These are phyloP conservation scores for Champsocephalus gunnari DNA, from an alignment of 2,797 vertebrate species.

Conservation along the genomic window DNA sequence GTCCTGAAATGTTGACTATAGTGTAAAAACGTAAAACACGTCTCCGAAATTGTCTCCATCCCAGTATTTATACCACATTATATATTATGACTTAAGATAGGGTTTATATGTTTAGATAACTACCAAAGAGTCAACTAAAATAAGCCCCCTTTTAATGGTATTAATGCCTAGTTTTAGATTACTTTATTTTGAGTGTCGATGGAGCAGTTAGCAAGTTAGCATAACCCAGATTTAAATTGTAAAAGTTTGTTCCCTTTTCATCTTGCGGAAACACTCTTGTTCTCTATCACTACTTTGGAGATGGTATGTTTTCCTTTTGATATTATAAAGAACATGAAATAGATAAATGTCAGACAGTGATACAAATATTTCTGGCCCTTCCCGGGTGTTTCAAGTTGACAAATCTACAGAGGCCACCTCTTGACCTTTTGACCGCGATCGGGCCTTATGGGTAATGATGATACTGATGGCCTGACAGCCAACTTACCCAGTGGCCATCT, in stretches of 20 bases:
- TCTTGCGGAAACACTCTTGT: too few species aligned
- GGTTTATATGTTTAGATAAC: too few species aligned
- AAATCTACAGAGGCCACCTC: conserved; percentile 72
- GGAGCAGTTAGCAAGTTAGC: too few species aligned
- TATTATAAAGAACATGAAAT: conserved; percentile 43
- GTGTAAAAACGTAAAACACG: conserved; percentile 19
- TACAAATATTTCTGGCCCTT: conserved; percentile 64
- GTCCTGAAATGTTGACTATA: conserved; percentile 1
- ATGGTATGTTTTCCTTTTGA: conserved; percentile 40
- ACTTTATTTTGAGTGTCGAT: too few species aligned
- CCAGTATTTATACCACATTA: conserved; percentile 13
- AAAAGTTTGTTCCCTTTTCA: too few species aligned
- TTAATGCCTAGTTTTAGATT: too few species aligned
- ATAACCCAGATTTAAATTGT: too few species aligned
- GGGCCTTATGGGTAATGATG: conserved; percentile 82
- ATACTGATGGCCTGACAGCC: conserved; percentile 83
- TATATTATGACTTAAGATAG: too few species aligned
- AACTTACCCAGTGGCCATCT: conserved; percentile 83
- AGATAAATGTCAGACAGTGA: conserved; percentile 66
- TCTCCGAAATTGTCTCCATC: conserved; percentile 10
- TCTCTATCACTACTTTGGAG: conserved; percentile 24
- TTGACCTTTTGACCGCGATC: conserved; percentile 77
- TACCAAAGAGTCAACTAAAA: too few species aligned
- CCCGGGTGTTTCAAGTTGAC: conserved; percentile 69
- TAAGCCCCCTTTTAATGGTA: too few species aligned